These are phyloP conservation scores for Metopolophium dirhodum DNA, from an alignment of 1,140 invertebrate species.

Conservation along the genomic window DNA sequence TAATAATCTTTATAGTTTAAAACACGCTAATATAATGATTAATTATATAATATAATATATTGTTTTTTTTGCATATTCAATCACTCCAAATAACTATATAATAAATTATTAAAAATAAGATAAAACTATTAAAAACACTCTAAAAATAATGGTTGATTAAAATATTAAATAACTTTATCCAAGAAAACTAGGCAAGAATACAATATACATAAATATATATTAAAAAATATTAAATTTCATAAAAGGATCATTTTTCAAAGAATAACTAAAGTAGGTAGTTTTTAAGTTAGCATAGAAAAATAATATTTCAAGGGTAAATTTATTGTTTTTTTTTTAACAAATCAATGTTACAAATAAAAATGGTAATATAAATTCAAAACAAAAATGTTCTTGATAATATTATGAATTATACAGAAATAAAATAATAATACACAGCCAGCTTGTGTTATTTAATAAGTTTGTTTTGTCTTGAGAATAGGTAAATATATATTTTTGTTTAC, in stretches of 20 bases:
- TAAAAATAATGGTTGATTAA: slow-evolving; percentile 54
- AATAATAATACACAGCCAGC: slow-evolving; percentile 33
- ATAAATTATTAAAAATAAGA: slow-evolving; percentile 57
- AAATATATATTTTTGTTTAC: slow-evolving; percentile 26
- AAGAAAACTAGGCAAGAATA: slow-evolving; percentile 53
- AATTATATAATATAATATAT: slow-evolving; percentile 43
- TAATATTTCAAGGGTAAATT: slow-evolving; percentile 29
- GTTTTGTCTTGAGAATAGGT: neutral
- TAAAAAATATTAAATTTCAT: slow-evolving; percentile 5
- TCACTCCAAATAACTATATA: slow-evolving; percentile 48
- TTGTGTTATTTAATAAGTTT: neutral
- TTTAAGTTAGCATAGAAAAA: slow-evolving; percentile 37
- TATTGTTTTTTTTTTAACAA: neutral
- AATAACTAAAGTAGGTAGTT: slow-evolving; percentile 42
- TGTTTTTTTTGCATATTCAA: slow-evolving; percentile 31
- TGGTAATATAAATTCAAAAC: neutral
- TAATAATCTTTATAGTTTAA: slow-evolving; percentile 45
- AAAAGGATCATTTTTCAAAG: slow-evolving; percentile 41
- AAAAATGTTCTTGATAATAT: neutral
- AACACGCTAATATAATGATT: slow-evolving; percentile 35
- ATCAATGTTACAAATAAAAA: neutral
- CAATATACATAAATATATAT: slow-evolving; percentile 2
- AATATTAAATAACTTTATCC: slow-evolving; percentile 52
- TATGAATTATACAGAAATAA: neutral
- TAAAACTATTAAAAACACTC: slow-evolving; percentile 55